These are phyloP conservation scores for Columba janthina DNA, from an alignment of 2,113 vertebrate species.

Conservation along the genomic window DNA sequence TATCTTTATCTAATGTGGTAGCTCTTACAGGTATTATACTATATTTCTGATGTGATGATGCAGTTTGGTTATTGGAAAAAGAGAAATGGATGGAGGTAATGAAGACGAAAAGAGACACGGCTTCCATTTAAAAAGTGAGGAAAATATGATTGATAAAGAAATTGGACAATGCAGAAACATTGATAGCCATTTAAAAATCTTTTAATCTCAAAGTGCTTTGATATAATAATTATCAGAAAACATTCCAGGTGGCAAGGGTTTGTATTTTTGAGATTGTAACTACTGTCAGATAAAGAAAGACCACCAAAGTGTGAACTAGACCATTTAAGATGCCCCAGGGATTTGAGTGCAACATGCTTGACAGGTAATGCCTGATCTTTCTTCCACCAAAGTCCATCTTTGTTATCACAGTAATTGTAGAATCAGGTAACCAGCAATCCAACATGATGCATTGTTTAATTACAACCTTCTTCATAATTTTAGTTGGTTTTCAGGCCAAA, in stretches of 20 bases:
- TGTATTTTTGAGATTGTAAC: background rate
- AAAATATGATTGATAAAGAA: background rate
- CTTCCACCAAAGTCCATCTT: background rate
- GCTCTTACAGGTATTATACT: background rate
- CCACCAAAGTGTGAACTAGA: background rate
- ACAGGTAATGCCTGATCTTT: background rate
- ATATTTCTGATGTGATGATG: background rate
- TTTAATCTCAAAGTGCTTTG: slow-evolving; percentile 28
- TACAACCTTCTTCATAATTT: background rate
- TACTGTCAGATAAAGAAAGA: background rate
- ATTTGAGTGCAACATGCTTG: background rate
- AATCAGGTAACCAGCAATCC: background rate
- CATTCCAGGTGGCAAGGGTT: background rate
- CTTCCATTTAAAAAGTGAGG: background rate
- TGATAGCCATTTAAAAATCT: background rate
- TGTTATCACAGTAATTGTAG: background rate
- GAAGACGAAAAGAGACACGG: background rate
- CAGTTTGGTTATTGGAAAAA: background rate
- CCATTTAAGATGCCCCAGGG: background rate
- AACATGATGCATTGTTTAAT: background rate
- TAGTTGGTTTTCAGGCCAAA: background rate
- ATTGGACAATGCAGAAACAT: background rate
- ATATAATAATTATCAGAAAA: slow-evolving; percentile 7
- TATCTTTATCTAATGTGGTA: background rate
- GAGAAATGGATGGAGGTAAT: background rate